These are phyloP conservation scores for Loripinus fragilis DNA, from an alignment of 2,888 invertebrate species.

Conservation along the genomic window DNA sequence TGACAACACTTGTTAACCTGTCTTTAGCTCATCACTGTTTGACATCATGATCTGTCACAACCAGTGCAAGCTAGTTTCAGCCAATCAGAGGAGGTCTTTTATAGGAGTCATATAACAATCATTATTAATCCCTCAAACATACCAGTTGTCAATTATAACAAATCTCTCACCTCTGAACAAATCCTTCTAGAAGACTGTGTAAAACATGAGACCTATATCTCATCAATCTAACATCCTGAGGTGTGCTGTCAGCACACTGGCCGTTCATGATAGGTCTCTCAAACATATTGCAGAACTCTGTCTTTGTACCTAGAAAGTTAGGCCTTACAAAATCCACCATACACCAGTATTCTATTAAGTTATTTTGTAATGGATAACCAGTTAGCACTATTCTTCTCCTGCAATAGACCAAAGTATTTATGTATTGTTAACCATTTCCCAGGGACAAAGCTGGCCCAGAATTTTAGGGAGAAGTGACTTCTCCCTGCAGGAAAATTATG, in stretches of 20 bases:
- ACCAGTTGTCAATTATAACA: no score
- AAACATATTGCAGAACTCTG: conserved; percentile 99
- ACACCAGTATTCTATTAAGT: conserved; percentile 95
- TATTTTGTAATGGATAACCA: conserved; percentile 99
- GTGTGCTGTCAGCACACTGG: conserved; percentile 98
- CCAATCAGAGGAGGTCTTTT: no score
- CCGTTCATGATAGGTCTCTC: conserved; percentile 99
- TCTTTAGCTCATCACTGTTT: no score
- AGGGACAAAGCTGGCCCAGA: no score
- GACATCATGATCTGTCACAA: no score
- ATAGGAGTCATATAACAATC: no score
- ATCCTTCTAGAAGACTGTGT: conserved; percentile 96
- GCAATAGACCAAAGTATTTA: conserved; percentile 60
- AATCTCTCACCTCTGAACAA: conserved; percentile 90
- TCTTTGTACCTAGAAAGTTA: conserved; percentile 97
- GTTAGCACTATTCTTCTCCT: conserved; percentile 96
- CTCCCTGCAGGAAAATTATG: no score
- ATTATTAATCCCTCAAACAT: no score
- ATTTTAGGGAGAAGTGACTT: no score
- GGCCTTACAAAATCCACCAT: conserved; percentile 99
- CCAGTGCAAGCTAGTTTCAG: no score
- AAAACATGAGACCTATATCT: conserved; percentile 97
- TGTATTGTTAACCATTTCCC: no score
- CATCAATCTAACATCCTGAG: conserved; percentile 96
- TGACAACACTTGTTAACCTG: no score